phyloP scores from a whole-genome alignment of 2,888 invertebrate species.

The Tanypteryx hageni region DNA sequence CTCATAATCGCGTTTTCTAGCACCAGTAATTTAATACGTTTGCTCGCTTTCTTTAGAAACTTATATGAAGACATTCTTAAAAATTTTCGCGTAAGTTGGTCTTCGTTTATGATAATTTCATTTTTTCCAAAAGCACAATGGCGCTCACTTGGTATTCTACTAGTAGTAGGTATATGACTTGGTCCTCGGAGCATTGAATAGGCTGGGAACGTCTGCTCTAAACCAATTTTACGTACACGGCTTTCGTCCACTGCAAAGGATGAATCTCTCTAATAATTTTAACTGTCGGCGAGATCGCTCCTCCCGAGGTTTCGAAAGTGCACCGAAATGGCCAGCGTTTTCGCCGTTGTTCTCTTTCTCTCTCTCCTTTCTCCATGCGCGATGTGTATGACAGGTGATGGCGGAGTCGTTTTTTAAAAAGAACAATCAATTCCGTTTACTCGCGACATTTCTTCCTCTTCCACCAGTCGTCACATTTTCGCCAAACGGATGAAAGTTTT shows the following conservation, averaged over 20 bases:
- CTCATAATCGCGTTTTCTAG: too few species aligned
- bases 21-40: too few species aligned
- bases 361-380: neutral
- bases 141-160: too few species aligned
- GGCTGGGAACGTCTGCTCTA: neutral
- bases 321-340: neutral
- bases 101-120: too few species aligned
- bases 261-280: neutral
- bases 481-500: neutral
- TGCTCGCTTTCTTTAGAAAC: too few species aligned
- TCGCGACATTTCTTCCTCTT: neutral
- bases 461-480: neutral
- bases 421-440: neutral
- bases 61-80: too few species aligned
- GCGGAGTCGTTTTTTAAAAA: neutral
- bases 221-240: neutral
- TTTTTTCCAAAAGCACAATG: too few species aligned
- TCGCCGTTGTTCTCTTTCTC: neutral
- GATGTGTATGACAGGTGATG: neutral
- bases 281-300: neutral
- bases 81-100: too few species aligned
- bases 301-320: neutral
- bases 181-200: too few species aligned
- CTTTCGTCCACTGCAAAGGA: neutral
- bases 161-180: too few species aligned